A percentile compares a stretch with the other conserved stretches of the same genome.
These are phyloP conservation scores for Portunus trituberculatus DNA, from an alignment of 1,140 invertebrate species.

Conservation along the genomic window DNA sequence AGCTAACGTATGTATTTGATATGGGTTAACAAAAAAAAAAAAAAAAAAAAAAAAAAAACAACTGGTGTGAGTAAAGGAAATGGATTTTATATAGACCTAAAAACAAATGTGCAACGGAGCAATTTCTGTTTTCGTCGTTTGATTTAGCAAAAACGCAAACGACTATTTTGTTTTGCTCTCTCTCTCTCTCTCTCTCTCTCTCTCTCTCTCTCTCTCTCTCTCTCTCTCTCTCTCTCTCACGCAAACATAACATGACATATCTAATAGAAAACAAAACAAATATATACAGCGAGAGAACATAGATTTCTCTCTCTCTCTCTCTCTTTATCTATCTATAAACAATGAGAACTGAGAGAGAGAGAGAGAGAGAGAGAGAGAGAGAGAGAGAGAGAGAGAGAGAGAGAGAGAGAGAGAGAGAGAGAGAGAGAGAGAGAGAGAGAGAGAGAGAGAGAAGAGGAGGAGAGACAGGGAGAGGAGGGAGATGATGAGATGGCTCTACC, in stretches of 20 bases:
- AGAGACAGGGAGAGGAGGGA: not conserved
- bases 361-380: not conserved
- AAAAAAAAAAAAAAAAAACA: conserved; percentile 35
- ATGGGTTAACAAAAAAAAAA: conserved; percentile 7
- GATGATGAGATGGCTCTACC: not conserved
- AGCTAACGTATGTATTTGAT: not conserved
- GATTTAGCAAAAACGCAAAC: conserved; percentile 51
- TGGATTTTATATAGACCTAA: conserved; percentile 32
- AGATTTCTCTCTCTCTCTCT: too few relatives aligned
- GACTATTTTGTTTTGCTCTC: too few relatives aligned
- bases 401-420: conserved; percentile 16
- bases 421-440: not conserved
- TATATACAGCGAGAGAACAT: too few relatives aligned
- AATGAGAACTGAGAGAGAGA: conserved; percentile 46
- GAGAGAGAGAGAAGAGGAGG: not conserved
- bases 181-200: too few relatives aligned
- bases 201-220: too few relatives aligned
- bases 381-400: conserved; percentile 37
- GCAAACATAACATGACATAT: too few relatives aligned
- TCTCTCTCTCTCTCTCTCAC: too few relatives aligned
- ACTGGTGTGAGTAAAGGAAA: conserved; percentile 38
- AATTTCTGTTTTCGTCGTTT: conserved; percentile 66
- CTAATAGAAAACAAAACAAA: too few relatives aligned
- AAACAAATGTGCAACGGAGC: conserved; percentile 28
- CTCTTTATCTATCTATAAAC: conserved; percentile 14